Evolutionary conservation across 1,140 invertebrate genomes (phyloP).

Genomic region (Zaprionus ghesquierei): DNA sequence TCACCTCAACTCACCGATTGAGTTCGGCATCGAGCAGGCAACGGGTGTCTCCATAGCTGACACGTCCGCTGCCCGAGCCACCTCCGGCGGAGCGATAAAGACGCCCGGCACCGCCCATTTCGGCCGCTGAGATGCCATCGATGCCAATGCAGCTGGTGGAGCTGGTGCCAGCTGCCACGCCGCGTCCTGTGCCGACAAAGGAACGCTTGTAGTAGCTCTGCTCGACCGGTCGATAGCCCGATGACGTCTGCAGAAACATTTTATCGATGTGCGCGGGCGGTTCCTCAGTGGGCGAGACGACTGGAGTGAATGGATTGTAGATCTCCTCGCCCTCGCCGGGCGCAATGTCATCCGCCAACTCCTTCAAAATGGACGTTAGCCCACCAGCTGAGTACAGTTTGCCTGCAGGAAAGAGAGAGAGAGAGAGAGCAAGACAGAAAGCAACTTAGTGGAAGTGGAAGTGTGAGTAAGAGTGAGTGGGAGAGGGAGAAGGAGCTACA

Average conservation of each 20-base stretch:
- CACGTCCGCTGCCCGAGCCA: conserved; percentile 47
- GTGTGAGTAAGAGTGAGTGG: not conserved
- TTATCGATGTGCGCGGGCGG: conserved; percentile 81
- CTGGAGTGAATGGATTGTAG: conserved; percentile 83
- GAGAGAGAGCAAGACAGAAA: conserved; percentile 2
- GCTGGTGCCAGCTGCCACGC: conserved; percentile 21
- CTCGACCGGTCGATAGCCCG: conserved; percentile 82
- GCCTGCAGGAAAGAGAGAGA: conserved; percentile 36
- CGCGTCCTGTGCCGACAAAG: conserved; percentile 62
- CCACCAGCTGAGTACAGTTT: conserved; percentile 81
- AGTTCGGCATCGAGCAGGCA: conserved; percentile 72
- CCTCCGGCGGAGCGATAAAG: conserved; percentile 57
- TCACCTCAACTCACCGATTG: conserved; percentile 63
- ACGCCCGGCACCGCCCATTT: conserved; percentile 62
- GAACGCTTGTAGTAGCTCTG: conserved; percentile 81
- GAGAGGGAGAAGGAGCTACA: not conserved
- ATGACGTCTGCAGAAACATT: conserved; percentile 83
- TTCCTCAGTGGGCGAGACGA: conserved; percentile 82
- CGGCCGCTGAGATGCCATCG: conserved; percentile 62
- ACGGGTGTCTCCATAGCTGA: conserved; percentile 72
- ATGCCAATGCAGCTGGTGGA: conserved; percentile 40
- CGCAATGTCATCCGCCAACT: conserved; percentile 81
- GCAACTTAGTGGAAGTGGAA: not conserved
- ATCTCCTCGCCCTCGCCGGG: conserved; percentile 80
- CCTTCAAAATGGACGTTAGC: conserved; percentile 78